Evolutionary conservation across 2,888 invertebrate species (phyloP).

Genomic region (Hydrotaea cyrtoneurina): DNA sequence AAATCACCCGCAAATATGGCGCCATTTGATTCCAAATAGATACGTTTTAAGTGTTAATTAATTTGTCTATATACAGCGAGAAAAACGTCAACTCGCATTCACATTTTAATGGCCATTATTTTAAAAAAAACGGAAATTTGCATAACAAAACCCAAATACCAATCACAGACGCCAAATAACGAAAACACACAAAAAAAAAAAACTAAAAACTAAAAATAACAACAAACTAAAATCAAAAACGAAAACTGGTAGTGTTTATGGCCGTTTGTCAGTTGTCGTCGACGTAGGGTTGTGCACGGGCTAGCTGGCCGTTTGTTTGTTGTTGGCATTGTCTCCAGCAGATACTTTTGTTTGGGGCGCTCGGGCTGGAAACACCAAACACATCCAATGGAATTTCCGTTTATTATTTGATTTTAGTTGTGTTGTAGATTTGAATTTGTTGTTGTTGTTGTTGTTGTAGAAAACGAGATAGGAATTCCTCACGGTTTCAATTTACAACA

Average conservation of each 20-base stretch:
- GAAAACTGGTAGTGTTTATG: slow-evolving; percentile 32
- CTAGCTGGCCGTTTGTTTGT: not conserved
- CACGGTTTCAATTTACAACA: not conserved
- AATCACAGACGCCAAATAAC: slow-evolving; percentile 45
- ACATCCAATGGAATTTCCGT: slow-evolving; percentile 30
- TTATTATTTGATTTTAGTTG: not conserved
- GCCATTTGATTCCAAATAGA: slow-evolving; percentile 22
- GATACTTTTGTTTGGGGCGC: not conserved
- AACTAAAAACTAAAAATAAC: not conserved
- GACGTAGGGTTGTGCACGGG: not conserved
- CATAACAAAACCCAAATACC: slow-evolving; percentile 61
- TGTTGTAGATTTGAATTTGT: not conserved
- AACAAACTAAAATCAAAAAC: not conserved
- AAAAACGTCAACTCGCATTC: slow-evolving; percentile 62
- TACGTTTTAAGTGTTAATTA: slow-evolving; percentile 37
- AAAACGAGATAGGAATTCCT: slow-evolving; percentile 5
- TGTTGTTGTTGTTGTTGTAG: not conserved
- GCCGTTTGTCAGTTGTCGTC: not conserved
- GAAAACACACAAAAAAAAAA: not conserved
- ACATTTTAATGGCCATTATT: slow-evolving; percentile 60
- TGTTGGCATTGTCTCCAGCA: not conserved
- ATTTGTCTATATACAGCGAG: slow-evolving; percentile 29
- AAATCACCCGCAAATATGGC: slow-evolving; percentile 27
- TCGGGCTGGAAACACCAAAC: not conserved
- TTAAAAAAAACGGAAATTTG: slow-evolving; percentile 59